These are phyloP conservation scores for Meghimatium bilineatum DNA, from an alignment of 2,888 invertebrate genomes.

Conservation along the genomic window DNA sequence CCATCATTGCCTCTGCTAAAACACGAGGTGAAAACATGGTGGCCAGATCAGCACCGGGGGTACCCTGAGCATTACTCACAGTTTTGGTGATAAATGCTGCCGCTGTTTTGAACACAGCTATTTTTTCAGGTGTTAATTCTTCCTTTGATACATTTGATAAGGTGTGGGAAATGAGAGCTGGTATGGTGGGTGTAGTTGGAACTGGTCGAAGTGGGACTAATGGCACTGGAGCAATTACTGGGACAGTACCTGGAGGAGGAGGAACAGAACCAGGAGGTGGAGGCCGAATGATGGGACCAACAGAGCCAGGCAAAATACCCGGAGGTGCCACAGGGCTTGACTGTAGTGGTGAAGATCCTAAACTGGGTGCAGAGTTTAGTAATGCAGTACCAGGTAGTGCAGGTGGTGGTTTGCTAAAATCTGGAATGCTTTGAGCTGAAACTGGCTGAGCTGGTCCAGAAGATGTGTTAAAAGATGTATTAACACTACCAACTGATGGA, in stretches of 20 bases:
- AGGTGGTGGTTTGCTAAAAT: slow-evolving; percentile 43
- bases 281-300: slow-evolving; percentile 28
- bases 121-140: slow-evolving; percentile 41
- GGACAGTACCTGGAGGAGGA: slow-evolving; percentile 40
- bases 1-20: slow-evolving; percentile 48
- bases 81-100: slow-evolving; percentile 49
- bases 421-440: slow-evolving; percentile 2
- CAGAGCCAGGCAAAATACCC: slow-evolving; percentile 24
- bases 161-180: slow-evolving; percentile 42
- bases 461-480: slow-evolving; percentile 10
- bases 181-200: slow-evolving; percentile 19
- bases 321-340: slow-evolving; percentile 31
- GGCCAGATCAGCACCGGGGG: slow-evolving; percentile 42
- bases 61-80: slow-evolving; percentile 48
- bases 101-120: slow-evolving; percentile 44
- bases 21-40: slow-evolving; percentile 48
- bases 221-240: slow-evolving; percentile 29
- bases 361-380: slow-evolving; percentile 26
- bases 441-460: slow-evolving; percentile 11
- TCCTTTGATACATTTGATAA: slow-evolving; percentile 40
- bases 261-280: slow-evolving; percentile 48
- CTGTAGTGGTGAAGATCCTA: slow-evolving; percentile 24
- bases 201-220: background rate
- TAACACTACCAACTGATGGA: slow-evolving; percentile 24
- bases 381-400: slow-evolving; percentile 7